Base-by-base conservation (phyloP, 1,140 invertebrate species). In the Laupala kohalensis region DNA sequence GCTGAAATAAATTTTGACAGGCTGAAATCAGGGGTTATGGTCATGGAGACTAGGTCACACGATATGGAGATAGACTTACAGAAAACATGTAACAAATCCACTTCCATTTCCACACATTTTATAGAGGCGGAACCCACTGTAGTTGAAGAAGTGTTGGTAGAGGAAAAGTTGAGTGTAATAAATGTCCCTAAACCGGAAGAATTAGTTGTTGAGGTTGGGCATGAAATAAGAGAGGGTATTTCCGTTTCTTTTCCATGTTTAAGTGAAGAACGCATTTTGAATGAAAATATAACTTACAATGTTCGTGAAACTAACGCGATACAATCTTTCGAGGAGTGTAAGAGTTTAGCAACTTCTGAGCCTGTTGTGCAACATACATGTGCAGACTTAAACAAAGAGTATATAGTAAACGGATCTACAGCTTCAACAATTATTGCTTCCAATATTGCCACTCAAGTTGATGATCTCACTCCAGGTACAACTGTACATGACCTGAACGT, bases 281-380 rank as follows among this genome's bases (percentile, higher is more conserved):
- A 67, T 67, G 63, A 69, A 37, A 63, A 64, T 66, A 15, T 53
- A 66, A 65, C 2, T 0, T 65, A 62, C 67, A 70, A 71, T 68
- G 19, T 26, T 29, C 37, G 26, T 62, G 27, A 23, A 37, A 53
- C 64, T n/a, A 73, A 62, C 67, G 69, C 74, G 25, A 69, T 24
- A 9, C 26, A 75, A 25, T 71, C 71, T 30, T 23, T 75, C 68
- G 62, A 37, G 37, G 69, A 73, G 23, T 71, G 53, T 23, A 69
- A 69, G 25, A 69, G 71, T 62, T 13, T 75, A 12, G 23, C 73
- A 25, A 69, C 75, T 67, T 69, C 68, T 64, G 75, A 75, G 71
- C 71, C 70, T 29, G 65, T 69, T 53, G 30, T 72, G 53, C 73
- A 76, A 28, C 70, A 75, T 71, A 71, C 66, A 25, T 70, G 72